These are phyloP conservation scores for Campoletis sonorensis DNA, from an alignment of 1,140 invertebrate genomes.

Conservation along the genomic window DNA sequence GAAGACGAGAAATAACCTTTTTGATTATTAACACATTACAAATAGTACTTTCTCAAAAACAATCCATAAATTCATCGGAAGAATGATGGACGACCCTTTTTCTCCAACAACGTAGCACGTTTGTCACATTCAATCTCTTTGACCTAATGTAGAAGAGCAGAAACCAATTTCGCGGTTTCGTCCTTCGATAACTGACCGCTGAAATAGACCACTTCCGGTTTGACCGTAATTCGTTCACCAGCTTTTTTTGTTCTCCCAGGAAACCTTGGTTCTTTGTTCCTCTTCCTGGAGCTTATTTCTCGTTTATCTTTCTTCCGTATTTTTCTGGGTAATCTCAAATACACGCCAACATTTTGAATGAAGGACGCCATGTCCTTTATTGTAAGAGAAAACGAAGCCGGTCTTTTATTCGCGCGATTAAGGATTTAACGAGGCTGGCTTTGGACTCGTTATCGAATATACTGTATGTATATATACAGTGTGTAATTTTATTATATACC, in stretches of 20 bases:
- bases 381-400: not conserved
- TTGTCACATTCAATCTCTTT: too few species aligned
- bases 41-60: too few species aligned
- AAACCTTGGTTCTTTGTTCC: constrained; percentile 5
- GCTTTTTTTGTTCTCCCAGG: not conserved
- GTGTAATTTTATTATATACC: not conserved
- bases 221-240: not conserved
- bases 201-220: constrained; percentile 4
- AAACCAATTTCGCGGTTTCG: not conserved
- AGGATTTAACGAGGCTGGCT: constrained; percentile 14
- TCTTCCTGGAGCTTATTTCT: not conserved
- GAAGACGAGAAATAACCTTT: too few species aligned
- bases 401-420: constrained; percentile 23
- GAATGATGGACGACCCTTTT: too few species aligned
- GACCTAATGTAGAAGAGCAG: not conserved
- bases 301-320: not conserved
- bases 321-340: not conserved
- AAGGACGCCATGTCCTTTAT: constrained; percentile 7
- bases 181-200: not conserved
- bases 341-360: not conserved
- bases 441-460: not conserved
- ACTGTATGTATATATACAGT: not conserved
- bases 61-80: too few species aligned
- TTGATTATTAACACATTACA: too few species aligned
- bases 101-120: too few species aligned